Evolutionary conservation across 1,140 invertebrate species (phyloP), one percentile per base, ranked within the genome.

Genomic region (Trachymyrmex cornetzi): DNA sequence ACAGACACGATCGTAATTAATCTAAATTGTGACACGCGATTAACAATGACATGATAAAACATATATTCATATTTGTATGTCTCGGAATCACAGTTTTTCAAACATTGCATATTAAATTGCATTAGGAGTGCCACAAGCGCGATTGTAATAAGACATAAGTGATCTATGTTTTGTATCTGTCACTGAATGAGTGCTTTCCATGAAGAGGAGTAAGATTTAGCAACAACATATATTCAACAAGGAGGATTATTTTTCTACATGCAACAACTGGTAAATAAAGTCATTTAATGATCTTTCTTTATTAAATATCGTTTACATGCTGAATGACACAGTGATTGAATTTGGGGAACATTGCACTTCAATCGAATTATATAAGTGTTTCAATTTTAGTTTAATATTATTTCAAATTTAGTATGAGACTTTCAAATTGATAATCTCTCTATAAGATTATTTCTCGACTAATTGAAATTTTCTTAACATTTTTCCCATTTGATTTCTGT

Each of bases 281-380:
- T 38, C 2, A 75, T 75, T 75, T 59, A 74, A 74, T 55, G 14
- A 22, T 66, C 19, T 64, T 63, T 30, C 27, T 19, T 27, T 16
- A 48, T 77, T 44, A 27, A 48, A 0, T 66, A 30, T 79, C 16
- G 1, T 50, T 64, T 48, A 79, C 6, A 79, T 64, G 22, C 5
- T 38, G 3, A 5, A 48, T 57, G 19, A 50, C 50, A 6, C 11
- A 24, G 16, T 6, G 24, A 77, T 6, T 14, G 11, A 34, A 44
- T n/a, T 77, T 44, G 0, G 7, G 12, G 22, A 48, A n/a, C 19
- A 27, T 61, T 44, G 7, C 7, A 1, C 16, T 77, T 44, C 9
- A 22, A 9, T 19, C 22, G 2, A 77, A 55, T 57, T 74, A 27
- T 72, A 53, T 12, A 30, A 74, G n/a, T 9, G 19, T 75, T 75